phyloP scores from a whole-genome alignment of 2,113 vertebrate species.

The Ophiodon elongatus region DNA sequence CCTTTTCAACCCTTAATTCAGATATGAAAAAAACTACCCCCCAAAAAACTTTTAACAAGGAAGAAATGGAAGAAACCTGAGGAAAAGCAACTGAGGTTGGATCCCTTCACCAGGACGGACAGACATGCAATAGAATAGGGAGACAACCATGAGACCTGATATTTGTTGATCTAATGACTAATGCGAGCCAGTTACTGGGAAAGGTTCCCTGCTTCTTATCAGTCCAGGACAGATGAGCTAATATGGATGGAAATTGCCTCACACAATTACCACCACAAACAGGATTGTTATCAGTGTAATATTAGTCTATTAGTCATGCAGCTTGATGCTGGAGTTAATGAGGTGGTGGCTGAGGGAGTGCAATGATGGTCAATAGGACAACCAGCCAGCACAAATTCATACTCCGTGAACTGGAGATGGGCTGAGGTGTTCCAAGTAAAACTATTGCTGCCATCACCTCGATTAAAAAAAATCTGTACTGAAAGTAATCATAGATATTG shows the following conservation, averaged over 20 bases:
- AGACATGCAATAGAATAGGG: background rate
- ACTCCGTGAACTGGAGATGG: background rate
- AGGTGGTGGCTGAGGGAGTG: slow-evolving; percentile 35
- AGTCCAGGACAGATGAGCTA: slow-evolving; percentile 53
- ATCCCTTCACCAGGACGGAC: background rate
- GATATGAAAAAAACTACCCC: background rate
- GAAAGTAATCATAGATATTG: slow-evolving; percentile 31
- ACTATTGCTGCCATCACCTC: slow-evolving; percentile 4
- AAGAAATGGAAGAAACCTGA: background rate
- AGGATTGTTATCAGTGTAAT: slow-evolving; percentile 73
- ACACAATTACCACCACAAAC: slow-evolving; percentile 69
- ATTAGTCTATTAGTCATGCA: slow-evolving; percentile 75
- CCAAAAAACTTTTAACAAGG: background rate
- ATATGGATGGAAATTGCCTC: slow-evolving; percentile 72
- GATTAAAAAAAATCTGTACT: slow-evolving; percentile 22
- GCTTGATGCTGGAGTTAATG: slow-evolving; percentile 66
- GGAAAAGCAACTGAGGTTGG: background rate
- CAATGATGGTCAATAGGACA: slow-evolving; percentile 2
- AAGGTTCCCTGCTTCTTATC: slow-evolving; percentile 65
- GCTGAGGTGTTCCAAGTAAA: slow-evolving; percentile 15
- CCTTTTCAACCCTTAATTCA: background rate
- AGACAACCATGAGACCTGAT: slow-evolving; percentile 49
- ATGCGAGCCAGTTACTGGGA: slow-evolving; percentile 53
- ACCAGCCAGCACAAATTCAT: background rate
- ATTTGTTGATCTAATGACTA: slow-evolving; percentile 69